Conservation (phyloP, 2,113 vertebrate species). For the Uropsilus gracilis region DNA sequence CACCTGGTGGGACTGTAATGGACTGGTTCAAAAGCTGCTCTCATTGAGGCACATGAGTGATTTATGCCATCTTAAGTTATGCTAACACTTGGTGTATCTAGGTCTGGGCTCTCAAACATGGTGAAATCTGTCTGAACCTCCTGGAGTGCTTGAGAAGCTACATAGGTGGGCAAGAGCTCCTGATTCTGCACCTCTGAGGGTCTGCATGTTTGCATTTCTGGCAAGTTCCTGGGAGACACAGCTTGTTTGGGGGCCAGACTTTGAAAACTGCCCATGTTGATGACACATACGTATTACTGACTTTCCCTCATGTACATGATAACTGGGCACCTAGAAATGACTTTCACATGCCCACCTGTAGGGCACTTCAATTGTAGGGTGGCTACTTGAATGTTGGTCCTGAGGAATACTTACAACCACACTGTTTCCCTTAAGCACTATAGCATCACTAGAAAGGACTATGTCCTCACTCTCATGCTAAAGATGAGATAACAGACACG, state of each 20-base stretch:
- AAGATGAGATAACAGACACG: neutral
- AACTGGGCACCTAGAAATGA: neutral
- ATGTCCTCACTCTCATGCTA: neutral
- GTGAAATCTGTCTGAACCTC: neutral
- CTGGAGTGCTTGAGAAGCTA: neutral
- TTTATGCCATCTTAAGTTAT: neutral
- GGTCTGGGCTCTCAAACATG: neutral
- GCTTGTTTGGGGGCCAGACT: neutral
- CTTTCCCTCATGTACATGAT: neutral
- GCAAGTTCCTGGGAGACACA: neutral
- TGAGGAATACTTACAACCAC: fast-evolving
- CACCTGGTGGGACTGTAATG: neutral
- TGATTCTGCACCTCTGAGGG: neutral
- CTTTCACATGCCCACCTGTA: neutral
- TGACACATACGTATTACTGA: fast-evolving
- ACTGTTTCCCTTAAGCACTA: fast-evolving
- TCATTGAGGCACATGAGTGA: neutral
- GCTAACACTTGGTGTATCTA: fast-evolving
- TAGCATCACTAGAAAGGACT: fast-evolving
- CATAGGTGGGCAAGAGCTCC: fast-evolving
- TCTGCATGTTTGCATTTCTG: neutral
- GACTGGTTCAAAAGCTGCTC: neutral
- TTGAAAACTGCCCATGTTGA: neutral
- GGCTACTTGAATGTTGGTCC: no score
- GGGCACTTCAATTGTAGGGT: neutral